Base-by-base conservation (phyloP, 64 coral and sea anemone species). In the Acropora yongei region DNA sequence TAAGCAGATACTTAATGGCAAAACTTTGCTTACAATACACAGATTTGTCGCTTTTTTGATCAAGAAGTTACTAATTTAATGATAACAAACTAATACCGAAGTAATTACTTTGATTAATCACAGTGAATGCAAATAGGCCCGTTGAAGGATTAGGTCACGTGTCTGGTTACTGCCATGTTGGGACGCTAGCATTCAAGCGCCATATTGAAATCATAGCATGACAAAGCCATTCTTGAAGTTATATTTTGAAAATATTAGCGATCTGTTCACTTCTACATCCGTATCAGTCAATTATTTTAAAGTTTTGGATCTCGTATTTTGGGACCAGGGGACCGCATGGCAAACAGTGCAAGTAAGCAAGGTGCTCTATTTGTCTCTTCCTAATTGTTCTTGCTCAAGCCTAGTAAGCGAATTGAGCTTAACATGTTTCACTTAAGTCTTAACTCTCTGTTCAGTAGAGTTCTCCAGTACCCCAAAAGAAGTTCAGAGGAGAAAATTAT, bases 271-370 rank as follows among this genome's bases (percentile, higher is more conserved):
- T 78, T 78, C 76, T 47, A 78, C 76, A 78, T 78, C 17, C 30
- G 76, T 44, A 78, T 55, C 9, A 55, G 50, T 55, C 50, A 55
- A 83, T 83, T 83, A 83, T 83, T 13, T 83, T 83, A 83, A 83
- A 83, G 51, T 57, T 83, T 57, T 83, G 48, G 58, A 50, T 83
- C 5, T 83, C 71, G 49, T 82, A 82, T 82, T 50, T 82, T 82
- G 80, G 18, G 80, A 83, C 48, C 80, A 83, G 80, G 63, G 80
- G 80, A 83, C 51, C 80, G 6, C 80, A 83, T 83, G 80, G 80
- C 48, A 19, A 83, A 65, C 48, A 60, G 80, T 82, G 44, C 6
- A 82, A 49, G 80, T 82, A 18, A 63, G 80, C 80, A 83, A 58
- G 49, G 49, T 83, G 17, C 49, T 83, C 49, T 58, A 58, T 51